Evolutionary conservation across 2,113 vertebrate genomes (phyloP).

Genomic region (Mesoclemmys tuberculata): DNA sequence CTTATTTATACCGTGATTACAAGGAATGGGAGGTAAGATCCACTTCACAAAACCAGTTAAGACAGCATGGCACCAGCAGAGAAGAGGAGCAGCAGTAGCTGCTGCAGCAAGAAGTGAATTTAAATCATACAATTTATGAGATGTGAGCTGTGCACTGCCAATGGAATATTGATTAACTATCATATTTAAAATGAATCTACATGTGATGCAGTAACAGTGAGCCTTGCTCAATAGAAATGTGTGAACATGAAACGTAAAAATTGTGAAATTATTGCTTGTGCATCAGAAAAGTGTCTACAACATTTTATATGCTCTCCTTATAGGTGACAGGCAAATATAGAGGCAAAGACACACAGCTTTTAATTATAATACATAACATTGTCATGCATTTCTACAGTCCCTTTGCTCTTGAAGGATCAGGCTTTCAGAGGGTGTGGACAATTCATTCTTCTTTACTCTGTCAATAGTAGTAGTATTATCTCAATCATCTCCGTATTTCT

Average conservation of each 20-base stretch:
- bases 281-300: not conserved
- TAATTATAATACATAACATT: not conserved
- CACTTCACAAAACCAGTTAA: conserved; percentile 54
- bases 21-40: conserved; percentile 57
- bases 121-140: conserved; percentile 59
- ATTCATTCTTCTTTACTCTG: conserved; percentile 25
- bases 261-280: not conserved
- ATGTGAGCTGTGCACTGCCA: not conserved
- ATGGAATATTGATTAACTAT: conserved; percentile 21
- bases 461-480: not conserved
- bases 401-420: not conserved
- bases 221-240: not conserved
- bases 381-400: conserved; percentile 4
- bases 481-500: not conserved
- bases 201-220: not conserved
- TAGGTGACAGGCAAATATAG: not conserved
- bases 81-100: conserved; percentile 22
- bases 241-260: not conserved
- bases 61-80: conserved; percentile 50
- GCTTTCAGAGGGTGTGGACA: conserved; percentile 41
- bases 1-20: not conserved
- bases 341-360: not conserved
- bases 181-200: not conserved
- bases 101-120: conserved; percentile 50
- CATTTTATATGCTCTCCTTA: not conserved